A percentile compares a stretch with the other conserved stretches of the same genome.
Evolutionary conservation across 2,888 invertebrate species (phyloP).

Genomic region (Melinopterus prodromus): DNA sequence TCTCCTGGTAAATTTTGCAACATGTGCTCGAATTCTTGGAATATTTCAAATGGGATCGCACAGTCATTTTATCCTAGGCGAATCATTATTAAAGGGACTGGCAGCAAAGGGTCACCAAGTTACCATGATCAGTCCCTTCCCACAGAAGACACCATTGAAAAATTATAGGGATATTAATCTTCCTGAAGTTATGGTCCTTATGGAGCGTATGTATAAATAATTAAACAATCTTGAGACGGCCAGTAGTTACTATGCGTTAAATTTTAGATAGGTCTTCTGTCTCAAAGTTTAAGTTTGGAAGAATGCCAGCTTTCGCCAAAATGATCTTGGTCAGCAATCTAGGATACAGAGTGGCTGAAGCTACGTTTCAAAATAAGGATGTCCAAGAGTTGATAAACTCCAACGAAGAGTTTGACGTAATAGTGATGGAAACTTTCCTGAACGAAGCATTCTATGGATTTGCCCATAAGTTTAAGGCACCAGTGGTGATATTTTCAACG

Average conservation of each 20-base stretch:
- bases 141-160: constrained; percentile 54
- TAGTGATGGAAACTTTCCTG: constrained; percentile 60
- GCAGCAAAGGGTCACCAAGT: constrained; percentile 59
- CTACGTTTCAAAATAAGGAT: constrained; percentile 32
- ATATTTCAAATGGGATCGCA: constrained; percentile 49
- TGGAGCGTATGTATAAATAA: not conserved
- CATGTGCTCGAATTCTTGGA: constrained; percentile 48
- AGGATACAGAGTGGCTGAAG: not conserved
- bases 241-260: not conserved
- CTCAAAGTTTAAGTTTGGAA: not conserved
- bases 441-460: constrained; percentile 61
- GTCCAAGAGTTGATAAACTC: constrained; percentile 50
- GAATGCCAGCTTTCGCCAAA: not conserved
- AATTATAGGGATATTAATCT: constrained; percentile 58
- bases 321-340: not conserved
- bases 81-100: constrained; percentile 49
- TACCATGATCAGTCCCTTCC: constrained; percentile 51
- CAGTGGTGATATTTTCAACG: constrained; percentile 6
- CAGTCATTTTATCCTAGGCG: constrained; percentile 50
- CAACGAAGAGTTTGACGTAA: constrained; percentile 54
- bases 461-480: constrained; percentile 53
- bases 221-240: not conserved
- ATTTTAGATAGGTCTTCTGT: too few species aligned
- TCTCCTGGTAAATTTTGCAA: constrained; percentile 35
- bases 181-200: not conserved